These are phyloP conservation scores for Eumacrocentrus americanus DNA, from an alignment of 2,888 invertebrate species.

Conservation along the genomic window DNA sequence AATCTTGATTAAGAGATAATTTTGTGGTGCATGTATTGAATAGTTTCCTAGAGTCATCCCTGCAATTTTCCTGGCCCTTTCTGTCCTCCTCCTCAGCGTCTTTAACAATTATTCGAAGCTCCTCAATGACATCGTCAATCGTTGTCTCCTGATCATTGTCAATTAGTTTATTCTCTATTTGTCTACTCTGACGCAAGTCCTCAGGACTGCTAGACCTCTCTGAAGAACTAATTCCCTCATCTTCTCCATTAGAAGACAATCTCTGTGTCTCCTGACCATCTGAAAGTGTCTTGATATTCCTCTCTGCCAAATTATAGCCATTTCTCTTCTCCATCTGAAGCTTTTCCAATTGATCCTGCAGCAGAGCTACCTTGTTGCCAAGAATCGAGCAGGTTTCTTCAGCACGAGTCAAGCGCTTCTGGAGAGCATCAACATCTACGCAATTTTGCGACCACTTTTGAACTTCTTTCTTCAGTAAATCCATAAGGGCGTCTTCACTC, in stretches of 20 bases:
- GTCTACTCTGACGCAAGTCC: conserved; percentile 53
- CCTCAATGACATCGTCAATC: conserved; percentile 87
- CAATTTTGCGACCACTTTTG: conserved; percentile 78
- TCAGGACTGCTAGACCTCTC: conserved; percentile 79
- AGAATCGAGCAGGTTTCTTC: conserved; percentile 62
- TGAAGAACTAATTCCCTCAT: conserved; percentile 87
- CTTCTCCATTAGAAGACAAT: conserved; percentile 79
- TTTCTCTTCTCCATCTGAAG: conserved; percentile 51
- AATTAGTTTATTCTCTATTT: conserved; percentile 44
- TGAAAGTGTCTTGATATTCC: conserved; percentile 53
- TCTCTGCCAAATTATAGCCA: conserved; percentile 38
- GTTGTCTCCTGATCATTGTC: conserved; percentile 80
- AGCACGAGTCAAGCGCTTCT: conserved; percentile 73
- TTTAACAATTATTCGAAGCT: conserved; percentile 82
- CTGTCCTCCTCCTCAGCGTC: conserved; percentile 24
- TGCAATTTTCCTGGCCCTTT: neutral
- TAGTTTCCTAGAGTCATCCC: neutral
- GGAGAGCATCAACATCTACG: conserved; percentile 79
- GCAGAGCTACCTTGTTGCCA: conserved; percentile 51
- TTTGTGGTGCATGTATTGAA: neutral
- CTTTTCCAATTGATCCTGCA: conserved; percentile 54
- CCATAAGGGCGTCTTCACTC: conserved; percentile 50
- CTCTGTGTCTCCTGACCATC: conserved; percentile 16
- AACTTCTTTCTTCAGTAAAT: conserved; percentile 67
- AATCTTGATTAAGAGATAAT: conserved; percentile 7